Evolutionary conservation across 2,113 vertebrate species (phyloP), one percentile per base, ranked within the genome.

Genomic region (Alethe diademata): DNA sequence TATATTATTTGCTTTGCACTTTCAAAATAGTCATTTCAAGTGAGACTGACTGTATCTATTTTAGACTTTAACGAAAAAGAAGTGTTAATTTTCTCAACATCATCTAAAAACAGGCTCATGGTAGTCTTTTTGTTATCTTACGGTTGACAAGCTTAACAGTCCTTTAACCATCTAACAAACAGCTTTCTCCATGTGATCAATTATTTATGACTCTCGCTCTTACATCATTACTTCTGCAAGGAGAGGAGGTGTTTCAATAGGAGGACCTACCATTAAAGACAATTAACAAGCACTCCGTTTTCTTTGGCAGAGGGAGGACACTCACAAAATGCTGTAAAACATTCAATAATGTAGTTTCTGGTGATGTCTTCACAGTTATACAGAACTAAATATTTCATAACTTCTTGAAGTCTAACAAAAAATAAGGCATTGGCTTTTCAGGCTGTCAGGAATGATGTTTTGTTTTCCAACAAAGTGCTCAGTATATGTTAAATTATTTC

Each of bases 181-280:
- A 94, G 76, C 56, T 92, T 95, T 93, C 90, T 69, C 82, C 6
- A 9, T 50, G 50, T 71, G 53, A 90, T 92, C 94, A 85, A 96
- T 92, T 95, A 96, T 95, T 97, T 95, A 96, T 90, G 78, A 86
- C 33, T 69, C 48, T 93, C 9, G 5, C 88, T 86, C 73, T 93
- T 96, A 94, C 54, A 96, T 70, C 60, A 83, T 47, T 93, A 51
- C 72, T 84, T 92, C 93, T 38, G 90, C 92, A 93, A 94, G 83
- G 76, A 91, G 50, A 95, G 61, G 71, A 92, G 91, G 54, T 78
- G 78, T 86, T 96, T 61, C 78, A 69, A 90, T 45, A 84, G 79
- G 33, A 96, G 53, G 31, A 91, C 84, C 50, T 92, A 38, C 83
- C 76, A 91, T 96, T 91, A 83, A 80, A 93, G 64, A 47, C 40